phyloP scores from a whole-genome alignment of 2,888 invertebrate genomes.

The Amiota mariae region DNA sequence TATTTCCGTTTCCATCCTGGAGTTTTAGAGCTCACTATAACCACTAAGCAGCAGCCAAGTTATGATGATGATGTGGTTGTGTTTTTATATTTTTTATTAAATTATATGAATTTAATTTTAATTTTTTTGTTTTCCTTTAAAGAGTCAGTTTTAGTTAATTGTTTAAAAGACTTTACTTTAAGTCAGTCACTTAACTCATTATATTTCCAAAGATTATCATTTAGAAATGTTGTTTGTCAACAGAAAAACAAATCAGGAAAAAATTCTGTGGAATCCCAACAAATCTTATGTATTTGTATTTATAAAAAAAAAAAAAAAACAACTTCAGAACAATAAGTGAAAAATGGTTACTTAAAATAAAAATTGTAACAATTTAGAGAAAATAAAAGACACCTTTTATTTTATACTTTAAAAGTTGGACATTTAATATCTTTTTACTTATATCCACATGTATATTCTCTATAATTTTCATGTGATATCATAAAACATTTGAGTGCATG shows the following conservation, averaged over 20 bases:
- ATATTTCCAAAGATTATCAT: slow-evolving; percentile 10
- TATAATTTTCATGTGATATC: no score
- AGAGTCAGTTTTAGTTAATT: slow-evolving; percentile 12
- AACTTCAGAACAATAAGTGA: slow-evolving; percentile 34
- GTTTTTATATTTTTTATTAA: not conserved
- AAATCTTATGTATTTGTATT: slow-evolving; percentile 8
- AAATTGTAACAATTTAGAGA: no score
- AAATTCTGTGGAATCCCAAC: not conserved
- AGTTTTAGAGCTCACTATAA: not conserved
- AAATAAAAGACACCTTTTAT: not conserved
- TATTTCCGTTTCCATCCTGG: not conserved
- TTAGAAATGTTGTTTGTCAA: not conserved
- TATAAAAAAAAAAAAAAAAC: no score
- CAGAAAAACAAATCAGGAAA: not conserved
- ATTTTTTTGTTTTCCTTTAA: not conserved
- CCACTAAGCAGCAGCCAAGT: not conserved
- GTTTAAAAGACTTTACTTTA: not conserved
- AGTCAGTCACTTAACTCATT: not conserved
- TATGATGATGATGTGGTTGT: not conserved
- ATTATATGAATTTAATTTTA: no score
- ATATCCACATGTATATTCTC: no score
- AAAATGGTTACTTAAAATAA: slow-evolving; percentile 45
- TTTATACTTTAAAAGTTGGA: not conserved
- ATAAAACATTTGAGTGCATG: no score
- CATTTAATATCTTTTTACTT: no score